Base-by-base conservation (phyloP, 2,888 invertebrate species). In the Drosophila paramelanica region DNA sequence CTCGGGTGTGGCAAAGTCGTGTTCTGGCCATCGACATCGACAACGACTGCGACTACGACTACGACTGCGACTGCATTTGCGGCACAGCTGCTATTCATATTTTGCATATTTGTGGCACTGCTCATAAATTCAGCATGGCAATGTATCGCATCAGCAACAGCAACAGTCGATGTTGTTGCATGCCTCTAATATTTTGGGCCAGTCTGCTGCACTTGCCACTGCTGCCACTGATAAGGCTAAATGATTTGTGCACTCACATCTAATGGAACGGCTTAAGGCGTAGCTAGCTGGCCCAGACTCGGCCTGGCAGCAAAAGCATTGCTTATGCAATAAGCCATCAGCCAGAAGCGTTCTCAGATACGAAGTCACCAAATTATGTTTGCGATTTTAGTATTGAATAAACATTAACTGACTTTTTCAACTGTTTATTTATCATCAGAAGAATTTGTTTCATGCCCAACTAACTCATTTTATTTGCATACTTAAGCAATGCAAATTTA, bases 101-200 rank as follows among this genome's bases (percentile, higher is more conserved):
- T 83, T 81, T 69, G 88, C 81, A 83, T 83, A 78, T 73, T 83
- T 81, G 56, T 52, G 62, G 62, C 50, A 41, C 71, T 60, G 71
- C 53, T 61, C 87, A 80, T 86, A 83, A 82, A 83, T 88, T 66
- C 73, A 55, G 55, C 14, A 42, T 42, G 69, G 58, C 76, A 79
- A 70, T 81, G 79, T 81, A 77, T 68, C 58, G 65, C 65, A 73
- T 38, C 73, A 47, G 43, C 47, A 47, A 27, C 39, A n/a, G 42
- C 41, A 46, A 25, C 20, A 17, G n/a, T 20, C 13, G 13, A 13
- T 14, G 10, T 10, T 31, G 45, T 23, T 14, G 49, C 33, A 25
- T 17, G 39, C 13, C 27, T 43, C 27, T 14, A 10, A 36, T 36
- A 62, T 65, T 67, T 67, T 33, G 33, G 33, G 20, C 27, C 31